Evolutionary conservation across 2,888 invertebrate species (phyloP), one percentile per base, ranked within the genome.

Genomic region (Clistopyga incitator): DNA sequence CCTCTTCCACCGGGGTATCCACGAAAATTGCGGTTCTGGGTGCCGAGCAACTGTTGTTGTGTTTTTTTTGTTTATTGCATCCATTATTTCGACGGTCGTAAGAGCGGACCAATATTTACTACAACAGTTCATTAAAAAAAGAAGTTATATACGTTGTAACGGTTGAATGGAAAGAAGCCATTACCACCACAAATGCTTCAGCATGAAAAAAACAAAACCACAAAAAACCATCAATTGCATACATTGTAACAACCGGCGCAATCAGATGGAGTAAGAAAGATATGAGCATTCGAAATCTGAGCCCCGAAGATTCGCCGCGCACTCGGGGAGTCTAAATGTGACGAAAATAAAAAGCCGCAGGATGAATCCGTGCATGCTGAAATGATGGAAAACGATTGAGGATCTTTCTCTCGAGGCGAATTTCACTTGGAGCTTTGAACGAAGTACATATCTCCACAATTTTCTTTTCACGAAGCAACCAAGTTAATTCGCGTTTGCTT

Each of bases 391-490:
- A 79, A 67, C 25, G 47, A 68, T 79, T 42, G 76, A 52, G 79
- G 68, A 61, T 78, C 23, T 18, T 15, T 56, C 13, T 18, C 50
- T 10, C 38, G 38, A 38, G 38, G 38, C 38, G 38, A 38, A 38
- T 38, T 38, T 38, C 10, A 38, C 10, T 38, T 38, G 38, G 38
- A 10, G 38, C 10, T 54, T 18, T 25, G 23, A 15, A 56, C 34
- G 56, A 29, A 38, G 10, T 38, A 47, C n/a, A 23, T 47, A 84
- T 82, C 68, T 82, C 76, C 71, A 85, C 84, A 85, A 85, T 85
- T 84, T 84, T 78, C 85, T 83, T 81, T 84, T 81, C 72, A 78
- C 76, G 82, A 80, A 78, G 81, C 61, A 79, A 76, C 79, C 70
- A 74, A 76, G 75, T 81, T 80, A 74, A 85, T 86, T 82, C 81